Evolutionary conservation across 2,888 invertebrate genomes (phyloP), one percentile per base, ranked within the genome.

Genomic region (Hirtodrosophila duncani): DNA sequence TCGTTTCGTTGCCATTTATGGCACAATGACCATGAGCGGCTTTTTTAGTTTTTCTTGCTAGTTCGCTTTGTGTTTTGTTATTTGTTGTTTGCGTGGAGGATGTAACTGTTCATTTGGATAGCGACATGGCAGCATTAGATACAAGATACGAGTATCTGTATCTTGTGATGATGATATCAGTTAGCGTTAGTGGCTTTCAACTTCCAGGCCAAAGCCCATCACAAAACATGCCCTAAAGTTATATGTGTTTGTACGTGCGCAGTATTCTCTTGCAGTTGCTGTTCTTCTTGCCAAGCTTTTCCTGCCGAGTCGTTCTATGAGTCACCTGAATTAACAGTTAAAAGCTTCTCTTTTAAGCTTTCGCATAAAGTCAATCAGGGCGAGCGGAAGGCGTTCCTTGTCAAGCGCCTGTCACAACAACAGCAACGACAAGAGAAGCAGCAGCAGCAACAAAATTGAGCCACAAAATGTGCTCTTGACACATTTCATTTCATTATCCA

Each of bases 1-100:
- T 81, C 81, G 79, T 81, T 83, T 77, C 77, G 80, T 82, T 67
- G 69, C 80, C 83, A 72, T 83, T 82, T 81, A 81, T 82, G 83
- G 83, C 72, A 74, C 68, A 77, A 75, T 81, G 83, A 82, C 83
- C 83, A 83, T 83, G 83, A 82, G 69, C 69, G 67, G 82, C 67
- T 62, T 70, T 70, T 59, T 39, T 50, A 49, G 41, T 42, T 30
- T 24, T 36, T 56, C 45, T 39, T 45, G 50, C 20, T 41, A 24
- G 42, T 29, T 33, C 37, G 24, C 43, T 45, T 53, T 34, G 24
- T 53, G 33, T 41, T 41, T 16, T 49, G 29, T 52, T 18, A 43
- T 39, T 49, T 37, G 30, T 42, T 42, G 36, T 52, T 58, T 52
- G 37, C 53, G 81, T 63, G 75, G 78, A 78, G 78, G 78, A 78